Evolutionary conservation across 2,888 invertebrate species (phyloP).

Genomic region (Drosophila hamatofila): DNA sequence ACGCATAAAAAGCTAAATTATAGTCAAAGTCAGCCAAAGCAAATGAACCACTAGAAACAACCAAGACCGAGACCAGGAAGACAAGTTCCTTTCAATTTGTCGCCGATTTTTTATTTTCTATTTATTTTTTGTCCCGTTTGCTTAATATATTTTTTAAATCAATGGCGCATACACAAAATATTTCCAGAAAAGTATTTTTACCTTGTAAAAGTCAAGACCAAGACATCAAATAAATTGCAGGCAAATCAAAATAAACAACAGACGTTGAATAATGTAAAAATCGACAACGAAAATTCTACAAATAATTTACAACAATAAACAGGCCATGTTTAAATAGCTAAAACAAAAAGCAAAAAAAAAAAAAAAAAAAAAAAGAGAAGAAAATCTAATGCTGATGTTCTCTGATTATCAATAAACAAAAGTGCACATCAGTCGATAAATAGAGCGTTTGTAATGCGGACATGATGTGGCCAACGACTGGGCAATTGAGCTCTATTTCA

Average conservation of each 20-base stretch:
- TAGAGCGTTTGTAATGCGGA: slow-evolving; percentile 3
- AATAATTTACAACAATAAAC: slow-evolving; percentile 76
- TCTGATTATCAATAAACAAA: slow-evolving; percentile 68
- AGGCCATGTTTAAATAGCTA: slow-evolving; percentile 53
- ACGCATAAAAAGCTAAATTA: slow-evolving; percentile 69
- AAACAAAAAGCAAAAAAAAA: slow-evolving; percentile 5
- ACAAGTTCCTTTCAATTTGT: slow-evolving; percentile 57
- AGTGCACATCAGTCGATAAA: slow-evolving; percentile 15
- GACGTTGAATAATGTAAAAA: slow-evolving; percentile 52
- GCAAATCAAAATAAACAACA: slow-evolving; percentile 70
- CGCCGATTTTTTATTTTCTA: slow-evolving; percentile 11
- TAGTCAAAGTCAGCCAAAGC: slow-evolving; percentile 44
- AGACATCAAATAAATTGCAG: slow-evolving; percentile 24
- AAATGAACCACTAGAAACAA: slow-evolving; percentile 65
- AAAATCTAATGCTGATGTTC: slow-evolving; percentile 35
- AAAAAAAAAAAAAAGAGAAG: slow-evolving; percentile 8
- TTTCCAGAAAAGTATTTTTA: slow-evolving; percentile 45
- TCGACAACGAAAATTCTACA: slow-evolving; percentile 58
- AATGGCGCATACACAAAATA: slow-evolving; percentile 29
- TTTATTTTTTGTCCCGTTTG: background rate
- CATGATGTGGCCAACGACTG: background rate
- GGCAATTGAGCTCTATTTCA: slow-evolving; percentile 8
- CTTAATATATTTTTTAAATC: slow-evolving; percentile 47
- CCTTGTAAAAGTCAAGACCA: slow-evolving; percentile 72
- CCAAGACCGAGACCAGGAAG: background rate